Base-by-base conservation (phyloP, 2,797 vertebrate species). In the Coluber constrictor region DNA sequence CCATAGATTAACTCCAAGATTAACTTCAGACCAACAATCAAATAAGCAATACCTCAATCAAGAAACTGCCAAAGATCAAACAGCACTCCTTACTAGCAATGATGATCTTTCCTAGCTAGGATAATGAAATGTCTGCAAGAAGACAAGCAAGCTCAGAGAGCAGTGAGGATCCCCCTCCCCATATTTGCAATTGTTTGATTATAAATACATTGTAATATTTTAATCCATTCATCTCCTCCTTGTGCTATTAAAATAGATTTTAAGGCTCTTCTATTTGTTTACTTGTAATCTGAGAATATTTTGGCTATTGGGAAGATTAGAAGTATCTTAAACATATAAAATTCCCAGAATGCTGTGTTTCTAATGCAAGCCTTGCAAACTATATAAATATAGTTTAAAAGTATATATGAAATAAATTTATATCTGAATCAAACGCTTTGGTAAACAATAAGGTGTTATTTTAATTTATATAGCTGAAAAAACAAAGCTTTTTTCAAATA, bases 111-210 rank as follows among this genome's bases (percentile, higher is more conserved):
- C 4, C 27, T 0, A 61, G 23, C 9, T 27, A 61, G 60, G 25
- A 9, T 61, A 61, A 61, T 61, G 61, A 63, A 63, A 63, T 29
- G 11, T 12, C 61, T 63, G 61, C 27, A 63, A 63, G 61, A 63
- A 63, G 29, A 63, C 27, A 63, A 63, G 3, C 25, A 63, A 27
- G 4, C 10, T 63, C 10, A 63, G 3, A 63, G 25, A 27, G 25
- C 23, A 29, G 10, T 0, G 3, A 29, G 25, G 27, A 29, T 1
- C 1, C 10, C 1, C 60, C 25, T 6, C 25, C 9, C 27, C 60
- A 1, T 23, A 23, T 79, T 79, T 79, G 18, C 37, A 79, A 25
- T 83, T 47, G 37, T 83, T 83, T 47, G 37, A 83, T 83, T 83
- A 47, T 83, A 43, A 74, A 18, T 37, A 43, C 20, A 79, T 79